Evolutionary conservation across 2,888 invertebrate genomes (phyloP).

Genomic region (Ophion costatus): DNA sequence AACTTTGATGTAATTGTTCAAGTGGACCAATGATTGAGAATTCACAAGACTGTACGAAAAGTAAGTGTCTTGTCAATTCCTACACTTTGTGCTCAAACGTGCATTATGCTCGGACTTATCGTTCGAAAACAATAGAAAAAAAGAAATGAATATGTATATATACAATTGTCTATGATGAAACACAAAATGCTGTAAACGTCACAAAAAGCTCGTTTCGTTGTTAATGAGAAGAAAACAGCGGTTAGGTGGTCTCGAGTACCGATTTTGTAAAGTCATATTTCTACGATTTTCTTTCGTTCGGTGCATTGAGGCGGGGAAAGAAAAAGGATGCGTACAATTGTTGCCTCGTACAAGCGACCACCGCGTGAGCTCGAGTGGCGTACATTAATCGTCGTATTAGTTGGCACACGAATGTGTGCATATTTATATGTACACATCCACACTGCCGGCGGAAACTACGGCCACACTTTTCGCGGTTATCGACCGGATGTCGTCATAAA

Average conservation of each 20-base stretch:
- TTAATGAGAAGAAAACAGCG: constrained; percentile 46
- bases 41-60: background rate
- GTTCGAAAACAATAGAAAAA: constrained; percentile 35
- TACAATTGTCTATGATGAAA: constrained; percentile 41
- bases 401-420: constrained; percentile 32
- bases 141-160: background rate
- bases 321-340: constrained; percentile 27
- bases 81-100: constrained; percentile 36
- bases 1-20: constrained; percentile 38
- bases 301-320: background rate
- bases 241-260: constrained; percentile 14
- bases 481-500: background rate
- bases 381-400: constrained; percentile 51
- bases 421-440: background rate
- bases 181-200: constrained; percentile 59
- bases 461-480: background rate
- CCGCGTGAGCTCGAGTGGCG: constrained; percentile 35
- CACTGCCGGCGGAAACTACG: background rate
- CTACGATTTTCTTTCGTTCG: background rate
- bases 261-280: constrained; percentile 6
- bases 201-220: constrained; percentile 58
- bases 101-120: constrained; percentile 51
- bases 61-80: background rate
- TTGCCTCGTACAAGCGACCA: constrained; percentile 53
- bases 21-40: background rate